phyloP scores from a whole-genome alignment of 2,888 invertebrate species.

The Crossocerus cetratus region DNA sequence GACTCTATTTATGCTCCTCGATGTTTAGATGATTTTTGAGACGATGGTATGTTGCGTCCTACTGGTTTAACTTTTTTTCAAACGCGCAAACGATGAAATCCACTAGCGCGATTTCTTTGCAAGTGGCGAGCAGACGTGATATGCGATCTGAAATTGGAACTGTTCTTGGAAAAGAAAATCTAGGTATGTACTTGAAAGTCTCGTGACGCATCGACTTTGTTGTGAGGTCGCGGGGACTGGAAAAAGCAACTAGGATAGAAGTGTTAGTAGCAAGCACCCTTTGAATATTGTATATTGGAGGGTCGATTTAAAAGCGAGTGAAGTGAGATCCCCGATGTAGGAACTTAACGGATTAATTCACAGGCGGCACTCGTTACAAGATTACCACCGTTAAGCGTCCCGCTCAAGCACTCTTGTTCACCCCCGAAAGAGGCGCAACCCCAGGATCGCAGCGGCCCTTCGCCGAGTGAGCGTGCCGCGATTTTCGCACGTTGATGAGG shows the following conservation, averaged over 20 bases:
- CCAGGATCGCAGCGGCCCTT: constrained; percentile 16
- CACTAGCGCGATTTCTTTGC: no score
- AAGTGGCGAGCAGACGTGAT: no score
- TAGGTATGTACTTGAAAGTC: no score
- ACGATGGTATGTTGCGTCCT: constrained; percentile 40
- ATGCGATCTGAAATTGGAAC: no score
- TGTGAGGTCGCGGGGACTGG: not conserved
- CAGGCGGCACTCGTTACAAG: constrained; percentile 40
- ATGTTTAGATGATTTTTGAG: constrained; percentile 54
- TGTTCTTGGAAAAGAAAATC: no score
- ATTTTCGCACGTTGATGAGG: constrained; percentile 31
- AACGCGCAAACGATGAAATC: no score
- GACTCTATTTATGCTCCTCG: constrained; percentile 39
- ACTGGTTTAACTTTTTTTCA: constrained; percentile 33
- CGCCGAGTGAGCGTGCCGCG: constrained; percentile 17
- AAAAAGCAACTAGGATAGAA: not conserved
- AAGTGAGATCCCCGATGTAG: constrained; percentile 7
- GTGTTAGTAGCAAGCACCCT: not conserved
- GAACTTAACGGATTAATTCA: constrained; percentile 50
- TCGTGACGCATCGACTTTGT: not conserved
- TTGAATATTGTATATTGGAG: constrained; percentile 16
- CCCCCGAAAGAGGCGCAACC: constrained; percentile 26
- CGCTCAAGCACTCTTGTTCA: constrained; percentile 40
- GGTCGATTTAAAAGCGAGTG: constrained; percentile 14
- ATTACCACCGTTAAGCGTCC: constrained; percentile 51